Percentiles rank a stretch among this genome's conserved stretches.
Evolutionary conservation across 2,113 vertebrate species (phyloP).

Genomic region (Cephalopterus ornatus): DNA sequence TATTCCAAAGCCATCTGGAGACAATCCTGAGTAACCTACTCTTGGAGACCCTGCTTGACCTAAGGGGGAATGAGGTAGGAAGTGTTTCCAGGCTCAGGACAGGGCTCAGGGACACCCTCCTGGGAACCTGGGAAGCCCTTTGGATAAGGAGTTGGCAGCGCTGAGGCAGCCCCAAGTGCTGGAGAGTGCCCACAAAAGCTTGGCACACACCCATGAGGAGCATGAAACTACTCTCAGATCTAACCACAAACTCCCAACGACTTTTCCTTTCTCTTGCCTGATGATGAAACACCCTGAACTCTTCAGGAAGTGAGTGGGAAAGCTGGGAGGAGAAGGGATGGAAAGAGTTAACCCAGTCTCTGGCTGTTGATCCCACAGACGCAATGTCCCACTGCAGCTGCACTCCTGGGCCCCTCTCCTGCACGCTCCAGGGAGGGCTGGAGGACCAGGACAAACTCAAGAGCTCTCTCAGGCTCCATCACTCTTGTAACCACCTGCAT

Average conservation of each 20-base stretch:
- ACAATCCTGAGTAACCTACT: not conserved
- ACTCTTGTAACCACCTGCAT: not conserved
- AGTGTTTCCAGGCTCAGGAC: not conserved
- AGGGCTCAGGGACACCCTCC: not conserved
- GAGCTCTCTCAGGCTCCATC: not conserved
- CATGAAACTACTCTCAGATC: not conserved
- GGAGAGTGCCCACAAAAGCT: not conserved
- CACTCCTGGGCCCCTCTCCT: not conserved
- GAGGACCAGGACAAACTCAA: not conserved
- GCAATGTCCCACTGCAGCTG: not conserved
- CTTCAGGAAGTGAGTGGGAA: fast-evolving
- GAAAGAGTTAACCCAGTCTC: not conserved
- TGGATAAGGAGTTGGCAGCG: not conserved
- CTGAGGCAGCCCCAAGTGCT: not conserved
- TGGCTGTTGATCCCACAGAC: not conserved
- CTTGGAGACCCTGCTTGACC: not conserved
- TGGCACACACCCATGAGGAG: fast-evolving
- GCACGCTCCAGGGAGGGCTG: not conserved
- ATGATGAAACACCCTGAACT: not conserved
- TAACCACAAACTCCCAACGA: fast-evolving
- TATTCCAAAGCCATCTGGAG: not conserved
- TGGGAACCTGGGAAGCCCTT: not conserved
- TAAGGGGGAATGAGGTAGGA: not conserved
- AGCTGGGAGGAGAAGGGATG: not conserved
- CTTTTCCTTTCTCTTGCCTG: not conserved